Conservation (phyloP, 2,797 vertebrate genomes). For the Ptychobarbus kaznakovi region DNA sequence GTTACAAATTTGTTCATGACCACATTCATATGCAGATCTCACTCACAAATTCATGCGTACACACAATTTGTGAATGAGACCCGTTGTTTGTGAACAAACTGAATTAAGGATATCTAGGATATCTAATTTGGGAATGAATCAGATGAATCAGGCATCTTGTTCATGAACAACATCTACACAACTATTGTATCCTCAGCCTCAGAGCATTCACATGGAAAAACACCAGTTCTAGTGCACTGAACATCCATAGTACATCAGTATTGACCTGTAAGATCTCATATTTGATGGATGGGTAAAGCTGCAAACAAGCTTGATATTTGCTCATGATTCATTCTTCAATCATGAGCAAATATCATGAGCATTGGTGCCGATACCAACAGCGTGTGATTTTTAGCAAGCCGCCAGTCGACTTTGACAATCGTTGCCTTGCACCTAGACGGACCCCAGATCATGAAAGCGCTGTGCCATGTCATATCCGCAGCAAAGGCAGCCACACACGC, state of each 20-base stretch:
- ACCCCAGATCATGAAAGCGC: slow-evolving; percentile 23
- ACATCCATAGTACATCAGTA: background rate
- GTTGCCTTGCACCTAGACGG: background rate
- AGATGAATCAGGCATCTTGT: background rate
- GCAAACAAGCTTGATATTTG: slow-evolving; percentile 56
- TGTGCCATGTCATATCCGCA: slow-evolving; percentile 23
- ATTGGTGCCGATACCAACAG: slow-evolving; percentile 23
- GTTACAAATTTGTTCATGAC: background rate
- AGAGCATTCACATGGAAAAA: background rate
- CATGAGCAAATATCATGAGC: too few species aligned
- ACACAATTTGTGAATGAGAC: background rate
- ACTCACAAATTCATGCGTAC: background rate
- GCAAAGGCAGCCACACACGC: slow-evolving; percentile 23
- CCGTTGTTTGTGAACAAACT: background rate
- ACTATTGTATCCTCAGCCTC: background rate
- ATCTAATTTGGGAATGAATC: background rate
- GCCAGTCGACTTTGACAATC: slow-evolving; percentile 18
- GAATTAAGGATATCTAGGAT: background rate
- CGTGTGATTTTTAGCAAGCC: slow-evolving; percentile 22
- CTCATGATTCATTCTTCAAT: slow-evolving; percentile 27
- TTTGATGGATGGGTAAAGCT: slow-evolving; percentile 22
- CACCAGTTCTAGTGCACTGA: background rate
- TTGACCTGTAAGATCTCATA: slow-evolving; percentile 21
- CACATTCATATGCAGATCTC: background rate
- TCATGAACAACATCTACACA: background rate